Base-by-base conservation (phyloP, 2,888 invertebrate species). In the Corbicula japonica region DNA sequence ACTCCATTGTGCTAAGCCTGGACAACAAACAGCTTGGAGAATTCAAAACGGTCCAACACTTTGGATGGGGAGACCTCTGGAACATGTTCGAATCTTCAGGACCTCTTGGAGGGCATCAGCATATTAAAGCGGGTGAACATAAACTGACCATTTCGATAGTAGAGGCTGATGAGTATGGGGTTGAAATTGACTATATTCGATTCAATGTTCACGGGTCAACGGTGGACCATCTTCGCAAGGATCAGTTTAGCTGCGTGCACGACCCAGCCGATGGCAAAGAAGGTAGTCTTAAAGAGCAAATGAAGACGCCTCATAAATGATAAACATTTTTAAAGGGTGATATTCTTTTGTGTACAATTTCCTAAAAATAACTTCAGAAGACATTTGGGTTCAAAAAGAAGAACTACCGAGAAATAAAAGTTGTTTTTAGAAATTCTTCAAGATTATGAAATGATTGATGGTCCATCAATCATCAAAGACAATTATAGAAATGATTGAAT, bases 151-250 rank as follows among this genome's bases (percentile, higher is more conserved):
- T 86, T 28, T 66, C 76, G 46, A 60, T 85, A n/a, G 10, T 56
- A 1, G 68, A 81, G 18, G 60, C 79, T 15, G 85, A 85, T 50
- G 26, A 48, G 8, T 85, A 81, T 35, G 85, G 85, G 4, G 65
- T 85, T 2, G 85, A 85, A 56, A 79, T 85, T 21, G 85, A 85
- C 73, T 83, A 83, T 23, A 75, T 85, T 23, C 71, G 83, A 0
- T 65, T 85, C 10, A 71, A 80, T 23, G 82, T 83, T 6, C 78
- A 74, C 52, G 85, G 84, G 1, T 52, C 73, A 21, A 69, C 3
- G 23, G 50, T 68, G 1, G 63, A 74, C 35, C 32, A 68, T 26
- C 41, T 81, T 12, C 32, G 54, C 15, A 60, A 68, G 26, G 72
- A 84, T n/a, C 61, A 81, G n/a, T 81, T 84, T 34, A 58, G 60